Conservation (phyloP, 2,113 vertebrate species). For the western clawed frog (Xenopus tropicalis) region DNA sequence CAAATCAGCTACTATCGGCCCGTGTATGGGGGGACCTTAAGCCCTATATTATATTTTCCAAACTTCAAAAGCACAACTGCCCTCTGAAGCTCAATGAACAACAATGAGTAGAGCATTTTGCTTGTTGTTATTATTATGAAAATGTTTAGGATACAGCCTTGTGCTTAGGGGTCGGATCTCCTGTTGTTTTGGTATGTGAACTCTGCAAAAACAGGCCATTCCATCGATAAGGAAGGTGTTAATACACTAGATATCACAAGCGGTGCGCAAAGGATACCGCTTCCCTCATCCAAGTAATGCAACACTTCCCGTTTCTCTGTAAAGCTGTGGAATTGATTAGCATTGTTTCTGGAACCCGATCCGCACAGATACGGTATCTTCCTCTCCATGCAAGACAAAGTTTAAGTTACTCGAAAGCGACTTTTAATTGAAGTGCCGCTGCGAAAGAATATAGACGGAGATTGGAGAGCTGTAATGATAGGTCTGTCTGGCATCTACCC, state of each 20-base stretch:
- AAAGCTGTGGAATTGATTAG: constrained; percentile 42
- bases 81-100: too few relatives aligned
- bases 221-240: constrained; percentile 24
- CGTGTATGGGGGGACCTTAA: too few relatives aligned
- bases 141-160: too few relatives aligned
- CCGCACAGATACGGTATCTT: constrained; percentile 31
- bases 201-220: not conserved
- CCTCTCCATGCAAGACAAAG: constrained; percentile 43
- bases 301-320: constrained; percentile 27
- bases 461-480: constrained; percentile 45
- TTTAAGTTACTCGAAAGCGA: constrained; percentile 46
- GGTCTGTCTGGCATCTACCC: constrained; percentile 30
- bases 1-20: too few relatives aligned
- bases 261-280: constrained; percentile 25
- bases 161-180: too few relatives aligned
- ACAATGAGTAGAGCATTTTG: too few relatives aligned
- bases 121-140: too few relatives aligned
- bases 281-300: constrained; percentile 31
- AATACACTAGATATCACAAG: constrained; percentile 31
- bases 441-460: constrained; percentile 27
- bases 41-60: too few relatives aligned
- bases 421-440: constrained; percentile 41
- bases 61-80: too few relatives aligned
- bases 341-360: constrained; percentile 42
- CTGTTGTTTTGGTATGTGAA: too few relatives aligned